Evolutionary conservation across 2,113 vertebrate species (phyloP).

Genomic region (Entosphenus tridentatus): DNA sequence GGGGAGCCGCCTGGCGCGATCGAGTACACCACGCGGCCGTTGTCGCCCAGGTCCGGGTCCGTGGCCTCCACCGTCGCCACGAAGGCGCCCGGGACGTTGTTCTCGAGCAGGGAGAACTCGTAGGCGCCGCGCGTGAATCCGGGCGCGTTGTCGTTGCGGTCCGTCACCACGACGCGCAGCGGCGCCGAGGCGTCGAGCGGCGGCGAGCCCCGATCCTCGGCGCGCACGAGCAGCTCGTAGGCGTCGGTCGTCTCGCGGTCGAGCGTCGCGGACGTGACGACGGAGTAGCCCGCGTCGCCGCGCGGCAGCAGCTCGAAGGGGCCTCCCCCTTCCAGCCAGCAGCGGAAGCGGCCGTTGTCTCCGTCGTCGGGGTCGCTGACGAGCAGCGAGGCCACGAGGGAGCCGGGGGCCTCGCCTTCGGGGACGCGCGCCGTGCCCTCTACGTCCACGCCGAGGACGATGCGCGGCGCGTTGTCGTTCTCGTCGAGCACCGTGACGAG

Average conservation of each 20-base stretch:
- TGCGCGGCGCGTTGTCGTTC: slow-evolving; percentile 52
- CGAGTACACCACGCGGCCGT: slow-evolving; percentile 37
- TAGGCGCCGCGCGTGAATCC: slow-evolving; percentile 44
- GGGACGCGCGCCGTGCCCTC: slow-evolving; percentile 33
- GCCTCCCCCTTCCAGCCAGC: slow-evolving; percentile 24
- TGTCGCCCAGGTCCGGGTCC: slow-evolving; percentile 41
- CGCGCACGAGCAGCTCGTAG: slow-evolving; percentile 40
- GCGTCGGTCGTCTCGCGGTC: slow-evolving; percentile 34
- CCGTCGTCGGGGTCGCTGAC: slow-evolving; percentile 46
- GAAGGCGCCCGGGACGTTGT: slow-evolving; percentile 21
- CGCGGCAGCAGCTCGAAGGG: slow-evolving; percentile 22
- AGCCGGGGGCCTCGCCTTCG: slow-evolving; percentile 40
- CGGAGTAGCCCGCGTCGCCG: slow-evolving; percentile 7
- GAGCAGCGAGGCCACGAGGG: slow-evolving; percentile 36
- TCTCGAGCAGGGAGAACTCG: slow-evolving; percentile 30
- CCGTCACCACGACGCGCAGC: slow-evolving; percentile 35
- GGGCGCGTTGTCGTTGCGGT: slow-evolving; percentile 71
- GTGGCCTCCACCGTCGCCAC: slow-evolving; percentile 45
- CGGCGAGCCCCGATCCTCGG: slow-evolving; percentile 55
- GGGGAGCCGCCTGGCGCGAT: slow-evolving; percentile 15
- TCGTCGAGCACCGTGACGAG: slow-evolving; percentile 43
- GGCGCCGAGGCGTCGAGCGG: slow-evolving; percentile 27
- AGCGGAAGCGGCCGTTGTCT: slow-evolving; percentile 37
- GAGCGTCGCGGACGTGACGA: slow-evolving; percentile 32
- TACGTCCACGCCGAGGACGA: slow-evolving; percentile 20